These are phyloP conservation scores for Willowsia nigromaculata DNA, from an alignment of 2,888 invertebrate genomes.

Conservation along the genomic window DNA sequence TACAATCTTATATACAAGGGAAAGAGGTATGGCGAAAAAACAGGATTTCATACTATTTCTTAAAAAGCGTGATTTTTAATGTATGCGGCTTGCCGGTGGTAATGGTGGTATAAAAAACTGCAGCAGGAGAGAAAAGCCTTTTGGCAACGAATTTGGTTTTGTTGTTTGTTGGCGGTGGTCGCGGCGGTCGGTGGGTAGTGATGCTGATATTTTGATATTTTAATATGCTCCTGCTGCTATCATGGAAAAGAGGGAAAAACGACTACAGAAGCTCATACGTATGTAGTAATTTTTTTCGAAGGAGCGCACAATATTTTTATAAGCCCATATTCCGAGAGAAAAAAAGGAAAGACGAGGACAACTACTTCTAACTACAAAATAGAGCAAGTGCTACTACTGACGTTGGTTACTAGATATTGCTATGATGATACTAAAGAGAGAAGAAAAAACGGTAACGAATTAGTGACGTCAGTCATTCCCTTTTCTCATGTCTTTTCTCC, in stretches of 20 bases:
- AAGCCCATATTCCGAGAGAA: background rate
- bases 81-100: background rate
- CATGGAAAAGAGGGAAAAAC: background rate
- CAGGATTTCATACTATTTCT: background rate
- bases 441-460: conserved; percentile 8
- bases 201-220: background rate
- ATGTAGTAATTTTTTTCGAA: background rate
- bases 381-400: background rate
- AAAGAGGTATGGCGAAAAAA: background rate
- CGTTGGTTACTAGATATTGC: background rate
- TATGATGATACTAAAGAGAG: background rate
- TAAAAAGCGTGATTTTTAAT: background rate
- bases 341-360: background rate
- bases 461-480: conserved; percentile 52
- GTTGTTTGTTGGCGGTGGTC: conserved; percentile 4
- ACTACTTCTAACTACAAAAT: background rate
- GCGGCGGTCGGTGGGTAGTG: background rate
- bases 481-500: background rate
- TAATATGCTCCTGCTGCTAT: background rate
- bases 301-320: background rate
- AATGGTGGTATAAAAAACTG: background rate
- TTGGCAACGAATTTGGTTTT: background rate
- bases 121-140: background rate
- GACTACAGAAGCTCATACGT: background rate
- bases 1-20: too few species aligned